Percentiles rank a stretch among this genome's conserved stretches.
phyloP scores from a whole-genome alignment of 2,113 vertebrate genomes.

The Stictonetta naevosa region DNA sequence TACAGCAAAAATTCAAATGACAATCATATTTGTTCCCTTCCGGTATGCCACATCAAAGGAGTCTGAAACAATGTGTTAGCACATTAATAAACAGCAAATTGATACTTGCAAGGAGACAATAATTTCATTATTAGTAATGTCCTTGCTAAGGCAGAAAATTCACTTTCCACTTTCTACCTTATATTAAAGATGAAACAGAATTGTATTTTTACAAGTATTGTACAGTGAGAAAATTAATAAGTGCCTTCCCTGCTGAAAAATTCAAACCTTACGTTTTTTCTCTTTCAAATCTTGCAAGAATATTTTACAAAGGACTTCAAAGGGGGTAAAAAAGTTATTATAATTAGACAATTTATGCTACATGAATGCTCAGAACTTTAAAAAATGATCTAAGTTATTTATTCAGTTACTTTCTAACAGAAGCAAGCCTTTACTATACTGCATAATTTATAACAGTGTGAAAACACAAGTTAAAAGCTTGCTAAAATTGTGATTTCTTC shows the following conservation, averaged over 20 bases:
- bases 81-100: constrained; percentile 45
- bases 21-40: neutral
- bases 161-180: constrained; percentile 16
- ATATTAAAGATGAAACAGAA: constrained; percentile 59
- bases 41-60: neutral
- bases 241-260: neutral
- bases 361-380: neutral
- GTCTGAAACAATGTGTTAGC: constrained; percentile 7
- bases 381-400: neutral
- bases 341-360: constrained; percentile 15
- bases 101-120: constrained; percentile 14
- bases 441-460: constrained; percentile 14
- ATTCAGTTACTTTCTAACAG: neutral
- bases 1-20: constrained; percentile 21
- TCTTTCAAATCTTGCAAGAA: constrained; percentile 11
- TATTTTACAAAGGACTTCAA: constrained; percentile 28
- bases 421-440: neutral
- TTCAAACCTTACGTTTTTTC: neutral
- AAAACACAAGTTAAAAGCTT: neutral
- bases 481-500: neutral
- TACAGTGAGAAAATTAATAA: constrained; percentile 23
- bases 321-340: neutral
- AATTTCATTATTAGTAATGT: constrained; percentile 32
- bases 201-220: constrained; percentile 51
- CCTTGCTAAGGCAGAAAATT: constrained; percentile 14